Conservation (phyloP, 2,113 vertebrate species). For the Oncorhynchus keta region DNA sequence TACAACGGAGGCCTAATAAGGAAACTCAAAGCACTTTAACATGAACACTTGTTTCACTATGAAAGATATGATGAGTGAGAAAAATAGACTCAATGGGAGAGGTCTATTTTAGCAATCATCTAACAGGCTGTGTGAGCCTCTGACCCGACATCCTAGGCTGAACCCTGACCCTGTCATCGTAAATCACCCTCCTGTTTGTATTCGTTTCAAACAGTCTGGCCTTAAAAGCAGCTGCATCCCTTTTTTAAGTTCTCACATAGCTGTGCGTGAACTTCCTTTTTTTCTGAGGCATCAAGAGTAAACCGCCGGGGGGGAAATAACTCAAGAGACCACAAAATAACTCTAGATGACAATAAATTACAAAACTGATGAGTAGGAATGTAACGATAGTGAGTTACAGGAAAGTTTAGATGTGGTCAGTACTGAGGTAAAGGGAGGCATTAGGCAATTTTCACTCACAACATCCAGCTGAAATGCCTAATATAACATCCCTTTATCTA, state of each 20-base stretch:
- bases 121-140: slow-evolving; percentile 35
- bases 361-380: not conserved
- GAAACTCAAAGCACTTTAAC: slow-evolving; percentile 4
- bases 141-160: slow-evolving; percentile 20
- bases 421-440: not conserved
- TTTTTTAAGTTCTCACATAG: not conserved
- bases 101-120: slow-evolving; percentile 50
- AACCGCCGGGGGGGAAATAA: slow-evolving; percentile 13
- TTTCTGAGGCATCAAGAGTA: not conserved
- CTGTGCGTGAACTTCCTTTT: not conserved
- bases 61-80: slow-evolving; percentile 28
- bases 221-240: slow-evolving; percentile 9
- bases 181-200: slow-evolving; percentile 51
- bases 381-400: not conserved
- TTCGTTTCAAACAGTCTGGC: slow-evolving; percentile 17
- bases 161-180: slow-evolving; percentile 31
- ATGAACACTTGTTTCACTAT: slow-evolving; percentile 11
- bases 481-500: no score
- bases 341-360: not conserved
- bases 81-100: slow-evolving; percentile 31
- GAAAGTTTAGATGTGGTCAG: not conserved
- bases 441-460: not conserved
- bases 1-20: not conserved
- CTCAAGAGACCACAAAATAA: slow-evolving; percentile 31
- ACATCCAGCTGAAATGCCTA: no score